These are phyloP conservation scores for Anguilla rostrata DNA, from an alignment of 2,113 vertebrate genomes.

Conservation along the genomic window DNA sequence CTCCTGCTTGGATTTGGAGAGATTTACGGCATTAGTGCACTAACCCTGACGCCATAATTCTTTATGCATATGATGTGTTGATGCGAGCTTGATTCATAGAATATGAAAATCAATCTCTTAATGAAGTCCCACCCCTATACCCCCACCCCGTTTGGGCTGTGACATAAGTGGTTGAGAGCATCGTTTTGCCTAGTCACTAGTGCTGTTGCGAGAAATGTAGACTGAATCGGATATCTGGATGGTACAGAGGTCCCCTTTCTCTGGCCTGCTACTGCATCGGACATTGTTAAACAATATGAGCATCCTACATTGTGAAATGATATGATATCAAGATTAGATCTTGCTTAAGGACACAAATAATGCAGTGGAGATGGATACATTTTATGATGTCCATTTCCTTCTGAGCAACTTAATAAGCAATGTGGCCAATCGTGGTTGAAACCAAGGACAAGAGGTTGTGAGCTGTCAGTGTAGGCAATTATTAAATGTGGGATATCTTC, in stretches of 20 bases:
- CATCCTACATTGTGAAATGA: constrained; percentile 16
- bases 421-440: constrained; percentile 45
- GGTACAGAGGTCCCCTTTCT: constrained; percentile 27
- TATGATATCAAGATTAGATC: too few species aligned
- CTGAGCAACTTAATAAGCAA: constrained; percentile 32
- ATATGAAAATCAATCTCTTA: constrained; percentile 46
- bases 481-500: constrained; percentile 52
- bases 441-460: constrained; percentile 23
- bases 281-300: constrained; percentile 49
- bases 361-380: constrained; percentile 52
- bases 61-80: constrained; percentile 52
- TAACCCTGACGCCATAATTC: constrained; percentile 47
- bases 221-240: constrained; percentile 42
- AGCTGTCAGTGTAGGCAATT: constrained; percentile 41
- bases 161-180: constrained; percentile 56
- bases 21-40: constrained; percentile 58
- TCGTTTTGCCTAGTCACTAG: constrained; percentile 27
- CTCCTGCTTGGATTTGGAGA: constrained; percentile 50
- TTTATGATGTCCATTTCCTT: constrained; percentile 40
- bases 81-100: constrained; percentile 58
- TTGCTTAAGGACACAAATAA: constrained; percentile 20
- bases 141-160: constrained; percentile 18
- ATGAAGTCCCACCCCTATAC: constrained; percentile 54
- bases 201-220: not conserved
- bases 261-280: constrained; percentile 42